Base-by-base conservation (phyloP, 2,888 invertebrate species). In the Ommatoiulus sabulosus region DNA sequence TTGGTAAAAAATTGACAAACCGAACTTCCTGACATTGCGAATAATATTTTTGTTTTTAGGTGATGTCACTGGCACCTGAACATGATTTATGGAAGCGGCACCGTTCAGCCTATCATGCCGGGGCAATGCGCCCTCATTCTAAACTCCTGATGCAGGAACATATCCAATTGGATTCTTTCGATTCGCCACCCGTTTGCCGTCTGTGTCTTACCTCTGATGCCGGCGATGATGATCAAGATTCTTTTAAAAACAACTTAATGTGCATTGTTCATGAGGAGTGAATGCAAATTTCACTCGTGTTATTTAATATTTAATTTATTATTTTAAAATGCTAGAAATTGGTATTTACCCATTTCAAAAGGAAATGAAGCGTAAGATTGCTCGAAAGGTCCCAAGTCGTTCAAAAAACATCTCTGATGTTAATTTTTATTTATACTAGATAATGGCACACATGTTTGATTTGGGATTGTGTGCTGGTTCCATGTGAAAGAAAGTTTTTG, bases 71-170 rank as follows among this genome's bases (percentile, higher is more conserved):
- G 24, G 84, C 48, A 20, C 89, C 89, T 10, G 35, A 84, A 52
- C 89, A 87, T 57, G 17, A 43, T 20, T 43, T 89, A 44, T 89
- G 89, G 89, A 17, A 87, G 48, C 52, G 89, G n/a, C 57, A 87
- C 20, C 89, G 89, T 52, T 35, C 46, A 8, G 44, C 15, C 17
- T 57, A 85, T 48, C 89, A 89, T 35, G 84, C 87, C 8, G 89
- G 89, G 0, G 88, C 89, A 7, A 52, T 52, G 52, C 52, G 52
- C 52, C 15, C 52, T 17, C 52, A 52, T 52, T 15, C 52, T 52
- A 52, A 52, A 52, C 10, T 52, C 15, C 15, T 17, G 10, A 4
- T 52, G 15, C 35, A 84, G 44, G 43, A 35, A 1, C 1, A 6
- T 84, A 7, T 12, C 10, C 12, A 12, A 15, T 84, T 84, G 43